Base-by-base conservation (phyloP, 2,113 vertebrate species). In the Bubo scandiacus region DNA sequence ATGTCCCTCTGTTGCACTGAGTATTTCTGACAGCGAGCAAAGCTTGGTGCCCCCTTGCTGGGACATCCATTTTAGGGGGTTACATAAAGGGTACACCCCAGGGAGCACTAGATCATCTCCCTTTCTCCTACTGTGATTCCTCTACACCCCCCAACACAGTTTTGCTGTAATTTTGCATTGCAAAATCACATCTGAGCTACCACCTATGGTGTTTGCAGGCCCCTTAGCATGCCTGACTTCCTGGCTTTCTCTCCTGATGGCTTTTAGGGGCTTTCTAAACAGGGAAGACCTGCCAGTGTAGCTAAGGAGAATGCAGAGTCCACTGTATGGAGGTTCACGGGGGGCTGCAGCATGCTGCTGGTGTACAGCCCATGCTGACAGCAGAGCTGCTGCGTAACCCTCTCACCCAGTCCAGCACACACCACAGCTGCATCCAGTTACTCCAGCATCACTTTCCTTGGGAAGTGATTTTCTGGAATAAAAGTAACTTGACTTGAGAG, bases 241-340 rank as follows among this genome's bases (percentile, higher is more conserved):
- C 43, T 87, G 58, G 8, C 21, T 79, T 92, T 75, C 32, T 51
- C 16, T 87, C 8, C 18, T 10, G 11, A 10, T 68, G 40, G 11
- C 19, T 25, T 57, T 75, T 84, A 30, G 52, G 59, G 55, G 8
- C 30, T 74, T 83, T 62, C n/a, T 81, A 27, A 62, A 34, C 4
- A 34, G 36, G 6, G 25, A 36, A 42, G 20, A 58, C 19, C 78
- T 79, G 52, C 21, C 61, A 65, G 27, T 2, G 1, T 20, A 57
- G 26, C 36, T 70, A 14, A 75, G 40, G 68, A 70, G 45, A 78
- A 1, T 0, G 3, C 36, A 30, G 51, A 78, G 43, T 34, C 23
- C 57, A 10, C 38, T 1, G 0, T 40, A 0, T 0, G 3, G 72
- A 51, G 36, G 29, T 52, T 59, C 32, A 5, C 0, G 4, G 29